A percentile compares a stretch with the other conserved stretches of the same genome.
phyloP scores from a whole-genome alignment of 2,113 vertebrate species.

The Alouatta palliata region DNA sequence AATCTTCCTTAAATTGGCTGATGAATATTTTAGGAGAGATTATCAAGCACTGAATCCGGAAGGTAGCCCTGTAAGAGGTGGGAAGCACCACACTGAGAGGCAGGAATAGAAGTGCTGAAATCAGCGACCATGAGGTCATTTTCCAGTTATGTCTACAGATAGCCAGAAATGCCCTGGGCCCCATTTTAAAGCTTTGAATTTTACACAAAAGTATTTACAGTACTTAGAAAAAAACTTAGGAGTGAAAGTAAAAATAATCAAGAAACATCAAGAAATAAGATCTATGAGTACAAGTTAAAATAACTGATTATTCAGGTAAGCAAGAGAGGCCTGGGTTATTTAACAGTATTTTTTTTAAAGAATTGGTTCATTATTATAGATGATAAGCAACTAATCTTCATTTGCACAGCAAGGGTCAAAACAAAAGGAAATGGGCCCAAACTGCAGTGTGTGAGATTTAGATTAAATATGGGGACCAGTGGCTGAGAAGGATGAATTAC shows the following conservation, averaged over 20 bases:
- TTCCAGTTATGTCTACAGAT: background rate
- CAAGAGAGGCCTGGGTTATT: background rate
- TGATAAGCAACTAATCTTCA: constrained; percentile 45
- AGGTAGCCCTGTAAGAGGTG: background rate
- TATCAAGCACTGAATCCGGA: background rate
- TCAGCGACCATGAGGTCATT: background rate
- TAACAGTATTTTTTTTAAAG: constrained; percentile 28
- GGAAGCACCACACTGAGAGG: background rate
- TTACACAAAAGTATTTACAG: background rate
- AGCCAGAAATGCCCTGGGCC: background rate
- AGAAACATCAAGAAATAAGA: background rate
- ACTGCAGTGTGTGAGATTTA: constrained; percentile 55
- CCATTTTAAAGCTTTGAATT: constrained; percentile 38
- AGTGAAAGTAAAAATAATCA: constrained; percentile 47
- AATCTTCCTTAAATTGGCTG: background rate
- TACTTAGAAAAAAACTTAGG: background rate
- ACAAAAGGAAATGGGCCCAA: constrained; percentile 59
- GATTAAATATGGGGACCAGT: constrained; percentile 41
- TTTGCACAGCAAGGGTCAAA: constrained; percentile 55
- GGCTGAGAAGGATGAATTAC: constrained; percentile 47
- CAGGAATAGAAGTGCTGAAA: background rate
- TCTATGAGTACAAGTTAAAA: constrained; percentile 47
- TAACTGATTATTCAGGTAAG: constrained; percentile 47
- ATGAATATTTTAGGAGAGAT: background rate
- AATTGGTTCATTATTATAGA: constrained; percentile 53